A percentile compares a stretch with the other conserved stretches of the same genome.
Conservation (phyloP, 1,140 invertebrate species). For the Rhopalosiphum maidis region DNA sequence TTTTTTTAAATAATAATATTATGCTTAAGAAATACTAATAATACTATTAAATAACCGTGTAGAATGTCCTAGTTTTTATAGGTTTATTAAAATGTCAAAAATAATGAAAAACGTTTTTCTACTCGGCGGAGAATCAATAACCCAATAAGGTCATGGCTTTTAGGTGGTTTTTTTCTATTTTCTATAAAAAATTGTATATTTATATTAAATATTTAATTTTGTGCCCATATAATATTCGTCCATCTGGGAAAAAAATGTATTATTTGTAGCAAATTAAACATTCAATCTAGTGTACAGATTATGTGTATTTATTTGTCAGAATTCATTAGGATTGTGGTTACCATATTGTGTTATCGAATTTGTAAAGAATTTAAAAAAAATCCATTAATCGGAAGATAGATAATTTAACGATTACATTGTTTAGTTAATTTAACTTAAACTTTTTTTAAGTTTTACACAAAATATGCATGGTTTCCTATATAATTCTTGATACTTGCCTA, state of each 20-base stretch:
- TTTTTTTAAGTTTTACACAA: too few species aligned
- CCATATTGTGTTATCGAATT: not conserved
- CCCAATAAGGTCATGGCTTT: not conserved
- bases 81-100: constrained; percentile 11
- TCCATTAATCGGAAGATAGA: too few species aligned
- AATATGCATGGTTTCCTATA: too few species aligned
- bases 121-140: not conserved
- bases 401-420: too few species aligned
- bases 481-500: too few species aligned
- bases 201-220: not conserved
- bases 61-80: not conserved
- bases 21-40: not conserved
- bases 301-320: not conserved
- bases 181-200: not conserved
- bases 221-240: not conserved
- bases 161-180: not conserved
- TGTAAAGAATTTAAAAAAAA: not conserved
- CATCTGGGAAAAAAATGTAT: not conserved
- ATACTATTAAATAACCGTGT: not conserved
- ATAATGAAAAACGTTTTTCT: constrained; percentile 4
- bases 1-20: not conserved
- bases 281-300: not conserved
- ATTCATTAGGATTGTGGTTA: not conserved
- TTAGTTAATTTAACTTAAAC: too few species aligned
- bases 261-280: not conserved